Evolutionary conservation across 2,888 invertebrate species (phyloP).

Genomic region (Drepanosiphum platanoidis): DNA sequence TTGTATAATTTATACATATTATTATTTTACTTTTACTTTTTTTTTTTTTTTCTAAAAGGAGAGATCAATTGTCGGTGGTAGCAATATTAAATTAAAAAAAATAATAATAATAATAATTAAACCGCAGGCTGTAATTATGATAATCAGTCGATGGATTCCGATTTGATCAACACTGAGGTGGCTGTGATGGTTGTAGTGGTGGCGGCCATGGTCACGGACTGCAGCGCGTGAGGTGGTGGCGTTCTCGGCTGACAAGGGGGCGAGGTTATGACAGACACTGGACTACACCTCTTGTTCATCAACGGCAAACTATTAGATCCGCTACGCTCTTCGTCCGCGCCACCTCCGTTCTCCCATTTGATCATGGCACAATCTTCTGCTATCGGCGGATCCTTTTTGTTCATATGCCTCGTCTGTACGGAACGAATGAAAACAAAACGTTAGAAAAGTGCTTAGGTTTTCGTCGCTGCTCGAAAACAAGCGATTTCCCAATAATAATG

Average conservation of each 20-base stretch:
- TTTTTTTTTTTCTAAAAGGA: constrained; percentile 49
- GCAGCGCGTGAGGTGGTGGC: constrained; percentile 65
- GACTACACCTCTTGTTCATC: constrained; percentile 65
- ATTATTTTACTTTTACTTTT: constrained; percentile 32
- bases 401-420: constrained; percentile 40
- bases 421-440: not conserved
- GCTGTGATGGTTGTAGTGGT: constrained; percentile 61
- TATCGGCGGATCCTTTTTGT: constrained; percentile 38
- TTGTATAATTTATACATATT: constrained; percentile 48
- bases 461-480: too few relatives aligned
- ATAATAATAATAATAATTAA: constrained; percentile 40
- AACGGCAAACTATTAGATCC: constrained; percentile 57
- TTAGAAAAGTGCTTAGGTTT: too few relatives aligned
- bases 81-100: constrained; percentile 44
- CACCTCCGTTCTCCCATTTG: constrained; percentile 54
- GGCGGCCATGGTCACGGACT: constrained; percentile 65
- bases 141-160: constrained; percentile 63
- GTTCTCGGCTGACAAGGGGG: constrained; percentile 63
- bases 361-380: constrained; percentile 60
- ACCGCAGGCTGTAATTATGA: constrained; percentile 7
- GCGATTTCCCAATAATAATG: too few relatives aligned
- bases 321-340: not conserved
- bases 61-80: constrained; percentile 62
- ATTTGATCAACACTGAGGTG: constrained; percentile 61
- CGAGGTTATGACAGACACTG: constrained; percentile 66